Evolutionary conservation across 2,113 vertebrate species (phyloP).

Genomic region (Gavialis gangeticus): DNA sequence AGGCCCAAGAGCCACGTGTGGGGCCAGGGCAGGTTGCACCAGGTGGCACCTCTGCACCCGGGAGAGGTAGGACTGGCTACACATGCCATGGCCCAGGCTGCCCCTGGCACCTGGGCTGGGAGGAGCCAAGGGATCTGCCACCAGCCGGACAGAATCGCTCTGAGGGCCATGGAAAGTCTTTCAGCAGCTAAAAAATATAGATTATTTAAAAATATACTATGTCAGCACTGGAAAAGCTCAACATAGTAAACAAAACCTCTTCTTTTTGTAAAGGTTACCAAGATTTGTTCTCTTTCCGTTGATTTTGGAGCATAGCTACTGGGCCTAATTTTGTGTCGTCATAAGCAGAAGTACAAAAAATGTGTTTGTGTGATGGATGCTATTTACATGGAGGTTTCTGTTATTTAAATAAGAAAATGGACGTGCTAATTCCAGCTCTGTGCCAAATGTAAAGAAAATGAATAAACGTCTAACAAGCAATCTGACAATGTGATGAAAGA

Average conservation of each 20-base stretch:
- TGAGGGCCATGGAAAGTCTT: neutral
- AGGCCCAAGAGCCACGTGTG: no score
- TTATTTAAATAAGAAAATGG: constrained; percentile 64
- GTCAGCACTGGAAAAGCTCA: constrained; percentile 15
- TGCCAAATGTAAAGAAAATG: constrained; percentile 57
- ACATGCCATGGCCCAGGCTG: no score
- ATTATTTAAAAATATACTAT: constrained; percentile 2
- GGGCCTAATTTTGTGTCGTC: constrained; percentile 58
- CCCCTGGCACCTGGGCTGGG: no score
- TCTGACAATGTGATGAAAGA: constrained; percentile 63
- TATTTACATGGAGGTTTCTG: constrained; percentile 59
- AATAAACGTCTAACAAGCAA: constrained; percentile 60
- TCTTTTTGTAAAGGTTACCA: constrained; percentile 18
- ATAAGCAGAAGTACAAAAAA: constrained; percentile 28
- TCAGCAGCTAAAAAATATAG: constrained; percentile 28
- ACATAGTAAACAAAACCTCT: neutral
- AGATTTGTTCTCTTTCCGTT: constrained; percentile 76
- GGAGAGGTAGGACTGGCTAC: no score
- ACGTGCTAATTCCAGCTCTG: constrained; percentile 69
- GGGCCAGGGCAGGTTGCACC: no score
- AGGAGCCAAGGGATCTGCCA: no score
- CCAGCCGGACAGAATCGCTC: no score
- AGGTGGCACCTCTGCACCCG: no score
- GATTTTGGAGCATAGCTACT: constrained; percentile 56
- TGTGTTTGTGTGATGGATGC: neutral